Conservation (phyloP, 92 coral and sea anemone genomes). For the Porites rus region DNA sequence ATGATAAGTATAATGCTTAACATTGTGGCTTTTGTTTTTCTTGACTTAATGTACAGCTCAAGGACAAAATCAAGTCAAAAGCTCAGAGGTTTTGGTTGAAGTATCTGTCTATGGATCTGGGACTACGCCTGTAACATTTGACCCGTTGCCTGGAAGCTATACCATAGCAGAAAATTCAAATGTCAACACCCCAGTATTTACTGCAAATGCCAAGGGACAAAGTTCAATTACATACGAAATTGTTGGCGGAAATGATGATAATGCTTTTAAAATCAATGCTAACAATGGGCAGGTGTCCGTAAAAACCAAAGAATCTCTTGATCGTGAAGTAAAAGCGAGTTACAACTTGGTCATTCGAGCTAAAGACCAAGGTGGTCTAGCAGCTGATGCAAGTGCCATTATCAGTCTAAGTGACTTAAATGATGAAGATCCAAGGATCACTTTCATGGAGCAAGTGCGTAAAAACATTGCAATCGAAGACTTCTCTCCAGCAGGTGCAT, state of each 20-base stretch:
- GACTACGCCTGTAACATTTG: constrained; percentile 55
- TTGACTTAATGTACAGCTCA: constrained; percentile 8
- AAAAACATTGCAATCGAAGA: constrained; percentile 74
- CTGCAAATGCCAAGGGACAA: constrained; percentile 62
- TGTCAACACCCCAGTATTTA: constrained; percentile 46
- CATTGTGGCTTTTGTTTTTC: background rate
- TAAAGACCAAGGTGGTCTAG: constrained; percentile 28
- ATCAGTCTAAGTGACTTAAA: constrained; percentile 77
- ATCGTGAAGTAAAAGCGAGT: constrained; percentile 66
- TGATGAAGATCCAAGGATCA: constrained; percentile 76
- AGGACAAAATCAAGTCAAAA: background rate
- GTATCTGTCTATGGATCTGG: constrained; percentile 67
- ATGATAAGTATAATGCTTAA: too few species aligned
- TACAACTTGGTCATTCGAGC: constrained; percentile 87
- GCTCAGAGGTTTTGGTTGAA: constrained; percentile 43
- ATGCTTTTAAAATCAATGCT: constrained; percentile 46
- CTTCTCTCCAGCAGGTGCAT: constrained; percentile 61
- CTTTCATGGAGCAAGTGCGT: constrained; percentile 55
- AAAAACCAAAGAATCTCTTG: constrained; percentile 20
- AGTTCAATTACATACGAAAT: constrained; percentile 53
- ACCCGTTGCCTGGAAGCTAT: constrained; percentile 31
- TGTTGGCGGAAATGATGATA: constrained; percentile 80
- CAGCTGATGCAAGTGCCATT: constrained; percentile 67
- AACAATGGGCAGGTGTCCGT: constrained; percentile 56
- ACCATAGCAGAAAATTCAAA: constrained; percentile 47